Conservation (phyloP, 1,140 invertebrate species). For the Campoletis sonorensis region DNA sequence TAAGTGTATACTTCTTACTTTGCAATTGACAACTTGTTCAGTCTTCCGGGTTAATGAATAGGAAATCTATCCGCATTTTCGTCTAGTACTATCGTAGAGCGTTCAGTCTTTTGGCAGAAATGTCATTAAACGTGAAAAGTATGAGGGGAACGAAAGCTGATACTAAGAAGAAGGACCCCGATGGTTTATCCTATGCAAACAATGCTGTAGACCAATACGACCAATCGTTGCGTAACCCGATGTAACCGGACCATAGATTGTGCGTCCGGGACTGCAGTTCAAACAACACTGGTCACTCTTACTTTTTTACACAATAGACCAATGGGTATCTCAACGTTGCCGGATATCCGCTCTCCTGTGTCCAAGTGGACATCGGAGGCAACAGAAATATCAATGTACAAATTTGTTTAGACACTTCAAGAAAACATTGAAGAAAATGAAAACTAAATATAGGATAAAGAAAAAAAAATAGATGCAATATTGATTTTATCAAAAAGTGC, state of each 20-base stretch:
- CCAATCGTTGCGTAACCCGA: constrained; percentile 58
- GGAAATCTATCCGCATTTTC: background rate
- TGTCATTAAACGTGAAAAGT: background rate
- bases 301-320: constrained; percentile 4
- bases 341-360: constrained; percentile 43
- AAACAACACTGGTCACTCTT: constrained; percentile 33
- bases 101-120: background rate
- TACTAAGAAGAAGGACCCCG: constrained; percentile 48
- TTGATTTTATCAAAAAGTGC: background rate
- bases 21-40: too few relatives aligned
- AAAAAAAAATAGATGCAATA: background rate
- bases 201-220: constrained; percentile 24
- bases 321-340: background rate
- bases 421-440: constrained; percentile 6
- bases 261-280: constrained; percentile 35
- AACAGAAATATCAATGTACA: constrained; percentile 25
- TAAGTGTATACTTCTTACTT: too few relatives aligned
- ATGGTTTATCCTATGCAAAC: constrained; percentile 58
- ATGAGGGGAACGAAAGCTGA: constrained; percentile 9
- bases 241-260: constrained; percentile 58
- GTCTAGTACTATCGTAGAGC: background rate
- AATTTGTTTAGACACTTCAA: background rate
- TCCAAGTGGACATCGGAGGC: background rate
- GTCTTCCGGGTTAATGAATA: background rate
- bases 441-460: background rate